A percentile compares a stretch with the other conserved stretches of the same genome.
Conservation (phyloP, 2,888 invertebrate species). For the Patella ulyssiponensis region DNA sequence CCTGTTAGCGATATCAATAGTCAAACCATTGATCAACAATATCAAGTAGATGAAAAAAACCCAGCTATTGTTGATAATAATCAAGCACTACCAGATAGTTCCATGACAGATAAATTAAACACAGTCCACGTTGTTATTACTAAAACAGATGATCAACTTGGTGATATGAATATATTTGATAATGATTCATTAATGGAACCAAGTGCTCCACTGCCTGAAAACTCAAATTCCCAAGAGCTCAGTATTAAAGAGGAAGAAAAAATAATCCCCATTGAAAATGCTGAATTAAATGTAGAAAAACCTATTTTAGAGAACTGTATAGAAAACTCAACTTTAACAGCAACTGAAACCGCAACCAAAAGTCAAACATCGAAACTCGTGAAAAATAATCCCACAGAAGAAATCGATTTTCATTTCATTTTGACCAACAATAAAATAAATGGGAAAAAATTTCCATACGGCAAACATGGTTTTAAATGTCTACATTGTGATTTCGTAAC, state of each 20-base stretch:
- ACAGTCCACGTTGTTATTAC: slow-evolving; percentile 24
- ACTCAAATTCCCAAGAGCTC: not conserved
- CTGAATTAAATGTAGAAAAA: not conserved
- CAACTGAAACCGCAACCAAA: not conserved
- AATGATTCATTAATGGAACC: not conserved
- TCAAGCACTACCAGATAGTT: not conserved
- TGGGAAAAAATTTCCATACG: slow-evolving; percentile 47
- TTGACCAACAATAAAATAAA: slow-evolving; percentile 44
- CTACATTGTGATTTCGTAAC: slow-evolving; percentile 58
- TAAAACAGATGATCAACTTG: slow-evolving; percentile 14
- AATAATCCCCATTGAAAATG: not conserved
- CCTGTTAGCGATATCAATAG: slow-evolving; percentile 10
- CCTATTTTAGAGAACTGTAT: not conserved
- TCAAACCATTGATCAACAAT: slow-evolving; percentile 1
- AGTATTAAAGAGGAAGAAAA: not conserved
- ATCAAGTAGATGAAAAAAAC: not conserved
- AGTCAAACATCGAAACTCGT: not conserved
- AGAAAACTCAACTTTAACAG: slow-evolving; percentile 1
- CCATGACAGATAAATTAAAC: not conserved
- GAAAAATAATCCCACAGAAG: not conserved
- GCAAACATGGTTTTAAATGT: slow-evolving; percentile 57
- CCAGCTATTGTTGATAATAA: not conserved
- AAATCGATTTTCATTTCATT: slow-evolving; percentile 51
- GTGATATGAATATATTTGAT: not conserved
- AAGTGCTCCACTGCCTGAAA: not conserved